A percentile compares a stretch with the other conserved stretches of the same genome.
These are phyloP conservation scores for Drosophila punjabiensis DNA, from an alignment of 1,140 invertebrate species.

Conservation along the genomic window DNA sequence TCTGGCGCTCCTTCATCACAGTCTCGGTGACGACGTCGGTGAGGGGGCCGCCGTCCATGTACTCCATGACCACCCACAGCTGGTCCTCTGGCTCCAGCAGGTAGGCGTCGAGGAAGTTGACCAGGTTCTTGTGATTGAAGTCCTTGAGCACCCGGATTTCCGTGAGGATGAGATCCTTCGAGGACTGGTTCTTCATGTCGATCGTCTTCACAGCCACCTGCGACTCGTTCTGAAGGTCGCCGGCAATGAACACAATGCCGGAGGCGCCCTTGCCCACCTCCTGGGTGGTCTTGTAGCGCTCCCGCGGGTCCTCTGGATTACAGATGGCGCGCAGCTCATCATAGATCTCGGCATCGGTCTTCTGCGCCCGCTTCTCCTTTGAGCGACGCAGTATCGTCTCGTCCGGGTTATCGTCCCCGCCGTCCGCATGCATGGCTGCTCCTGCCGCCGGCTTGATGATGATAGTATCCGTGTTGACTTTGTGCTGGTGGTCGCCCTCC, in stretches of 20 bases:
- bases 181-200: slow-evolving; percentile 96
- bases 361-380: slow-evolving; percentile 87
- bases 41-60: slow-evolving; percentile 97
- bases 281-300: slow-evolving; percentile 92
- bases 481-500: slow-evolving; percentile 48
- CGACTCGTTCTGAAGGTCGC: slow-evolving; percentile 90
- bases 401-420: slow-evolving; percentile 83
- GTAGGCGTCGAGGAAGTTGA: slow-evolving; percentile 98
- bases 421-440: slow-evolving; percentile 33
- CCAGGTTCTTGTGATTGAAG: slow-evolving; percentile 97
- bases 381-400: slow-evolving; percentile 86
- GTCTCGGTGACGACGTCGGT: slow-evolving; percentile 99
- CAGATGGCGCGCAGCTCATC: slow-evolving; percentile 93
- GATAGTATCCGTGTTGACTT: slow-evolving; percentile 86
- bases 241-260: slow-evolving; percentile 96
- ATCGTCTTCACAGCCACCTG: slow-evolving; percentile 98
- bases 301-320: slow-evolving; percentile 91
- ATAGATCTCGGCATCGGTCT: slow-evolving; percentile 94
- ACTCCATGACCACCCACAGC: slow-evolving; percentile 98
- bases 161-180: slow-evolving; percentile 97
- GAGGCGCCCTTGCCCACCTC: slow-evolving; percentile 96
- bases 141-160: slow-evolving; percentile 97
- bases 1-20: slow-evolving; percentile 98
- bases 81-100: slow-evolving; percentile 93
- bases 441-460: slow-evolving; percentile 72